phyloP scores from a whole-genome alignment of 2,113 vertebrate species.

The Psilopsiagon aymara region DNA sequence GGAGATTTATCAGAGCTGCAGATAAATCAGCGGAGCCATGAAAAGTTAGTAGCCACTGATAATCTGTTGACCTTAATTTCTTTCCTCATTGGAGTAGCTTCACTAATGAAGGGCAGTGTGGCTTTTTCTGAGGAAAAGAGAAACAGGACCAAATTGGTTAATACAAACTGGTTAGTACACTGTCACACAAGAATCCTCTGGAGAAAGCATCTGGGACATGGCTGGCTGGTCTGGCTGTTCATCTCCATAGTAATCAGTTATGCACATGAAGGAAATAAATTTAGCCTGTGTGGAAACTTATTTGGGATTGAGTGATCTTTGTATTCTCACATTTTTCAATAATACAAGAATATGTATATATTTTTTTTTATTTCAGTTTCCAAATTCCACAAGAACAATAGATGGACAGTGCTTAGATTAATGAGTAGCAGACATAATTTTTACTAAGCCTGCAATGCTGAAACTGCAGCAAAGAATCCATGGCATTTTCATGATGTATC shows the following conservation, averaged over 20 bases:
- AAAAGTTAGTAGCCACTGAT: neutral
- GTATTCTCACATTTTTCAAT: neutral
- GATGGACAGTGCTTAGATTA: neutral
- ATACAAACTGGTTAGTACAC: neutral
- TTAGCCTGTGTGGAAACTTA: fast-evolving
- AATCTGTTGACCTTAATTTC: neutral
- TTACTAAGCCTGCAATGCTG: neutral
- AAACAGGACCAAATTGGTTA: neutral
- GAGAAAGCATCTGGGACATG: fast-evolving
- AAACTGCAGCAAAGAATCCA: neutral
- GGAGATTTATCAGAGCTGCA: neutral
- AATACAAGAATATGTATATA: neutral
- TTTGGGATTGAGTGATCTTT: neutral
- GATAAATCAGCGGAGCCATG: neutral
- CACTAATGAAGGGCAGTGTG: neutral
- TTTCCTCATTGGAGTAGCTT: neutral
- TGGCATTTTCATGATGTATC: neutral
- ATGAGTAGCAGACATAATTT: neutral
- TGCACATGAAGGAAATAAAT: neutral
- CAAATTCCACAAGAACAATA: neutral
- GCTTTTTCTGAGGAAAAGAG: neutral
- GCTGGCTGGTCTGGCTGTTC: neutral
- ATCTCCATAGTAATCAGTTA: neutral
- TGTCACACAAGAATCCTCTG: neutral
- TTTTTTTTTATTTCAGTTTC: neutral